Evolutionary conservation across 2,113 vertebrate genomes (phyloP).

Genomic region (Platanista minor): DNA sequence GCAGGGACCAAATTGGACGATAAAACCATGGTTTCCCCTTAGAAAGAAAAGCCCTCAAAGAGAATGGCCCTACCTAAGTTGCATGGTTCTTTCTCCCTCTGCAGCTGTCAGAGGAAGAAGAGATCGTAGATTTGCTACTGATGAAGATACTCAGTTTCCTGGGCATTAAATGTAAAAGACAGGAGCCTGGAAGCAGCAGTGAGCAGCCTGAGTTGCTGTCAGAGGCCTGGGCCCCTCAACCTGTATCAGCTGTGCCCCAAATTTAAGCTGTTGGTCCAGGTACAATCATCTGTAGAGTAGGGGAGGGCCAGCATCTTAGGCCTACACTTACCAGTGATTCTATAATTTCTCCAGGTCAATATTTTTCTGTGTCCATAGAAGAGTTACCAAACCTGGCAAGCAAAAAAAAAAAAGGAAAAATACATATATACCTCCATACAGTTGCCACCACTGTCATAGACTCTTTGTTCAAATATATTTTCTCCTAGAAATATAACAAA

Average conservation of each 20-base stretch:
- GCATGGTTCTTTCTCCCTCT: not conserved
- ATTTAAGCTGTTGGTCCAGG: not conserved
- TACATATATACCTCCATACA: not conserved
- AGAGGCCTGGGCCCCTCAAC: not conserved
- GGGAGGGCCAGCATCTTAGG: too few relatives aligned
- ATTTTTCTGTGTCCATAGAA: not conserved
- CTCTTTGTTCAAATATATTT: not conserved
- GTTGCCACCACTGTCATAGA: not conserved
- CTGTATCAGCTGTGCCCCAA: not conserved
- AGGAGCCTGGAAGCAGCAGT: not conserved
- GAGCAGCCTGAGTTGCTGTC: not conserved
- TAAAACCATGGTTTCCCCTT: not conserved
- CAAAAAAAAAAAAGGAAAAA: not conserved
- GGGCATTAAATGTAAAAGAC: constrained; percentile 87
- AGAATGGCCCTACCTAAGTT: not conserved
- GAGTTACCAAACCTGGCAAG: not conserved
- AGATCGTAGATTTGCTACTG: constrained; percentile 93
- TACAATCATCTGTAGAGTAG: rapidly evolving
- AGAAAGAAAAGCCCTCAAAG: not conserved
- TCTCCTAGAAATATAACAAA: constrained; percentile 41
- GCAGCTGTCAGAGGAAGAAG: constrained; percentile 93
- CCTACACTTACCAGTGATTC: not conserved
- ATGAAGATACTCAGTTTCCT: constrained; percentile 90
- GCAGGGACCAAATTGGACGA: not conserved
- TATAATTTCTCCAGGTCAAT: not conserved